Conservation (phyloP, 2,888 invertebrate species). For the Stratiomys singularior region DNA sequence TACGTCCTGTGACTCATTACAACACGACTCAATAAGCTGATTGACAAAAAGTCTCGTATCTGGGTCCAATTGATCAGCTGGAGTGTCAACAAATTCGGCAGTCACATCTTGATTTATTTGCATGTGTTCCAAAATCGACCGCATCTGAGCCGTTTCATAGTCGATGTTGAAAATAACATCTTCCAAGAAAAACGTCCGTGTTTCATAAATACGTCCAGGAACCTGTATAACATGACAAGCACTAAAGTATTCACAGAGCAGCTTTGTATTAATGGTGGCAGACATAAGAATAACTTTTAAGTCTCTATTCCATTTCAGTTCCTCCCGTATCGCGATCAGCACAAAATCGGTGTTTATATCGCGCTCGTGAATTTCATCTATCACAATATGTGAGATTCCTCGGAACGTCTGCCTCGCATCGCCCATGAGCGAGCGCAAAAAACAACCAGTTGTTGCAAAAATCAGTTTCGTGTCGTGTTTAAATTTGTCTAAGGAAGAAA, state of each 20-base stretch:
- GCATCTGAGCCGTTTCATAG: conserved; percentile 58
- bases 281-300: conserved; percentile 93
- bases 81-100: background rate
- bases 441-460: conserved; percentile 63
- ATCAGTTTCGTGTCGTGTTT: conserved; percentile 58
- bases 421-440: conserved; percentile 84
- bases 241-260: conserved; percentile 86
- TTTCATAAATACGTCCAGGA: conserved; percentile 79
- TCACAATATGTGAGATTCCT: conserved; percentile 78
- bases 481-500: conserved; percentile 57
- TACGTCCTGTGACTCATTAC: conserved; percentile 57
- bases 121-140: background rate
- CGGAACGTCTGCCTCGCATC: conserved; percentile 67
- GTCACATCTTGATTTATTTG: background rate
- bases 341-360: conserved; percentile 94
- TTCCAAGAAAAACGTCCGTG: conserved; percentile 82
- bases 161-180: conserved; percentile 75
- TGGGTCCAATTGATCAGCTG: conserved; percentile 56
- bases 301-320: conserved; percentile 73
- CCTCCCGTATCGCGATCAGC: conserved; percentile 83
- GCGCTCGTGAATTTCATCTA: conserved; percentile 97
- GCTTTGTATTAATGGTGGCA: conserved; percentile 86
- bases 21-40: conserved; percentile 61
- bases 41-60: conserved; percentile 67
- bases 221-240: conserved; percentile 80